Base-by-base conservation (phyloP, 2,797 vertebrate genomes). In the Oryzias sinensis region DNA sequence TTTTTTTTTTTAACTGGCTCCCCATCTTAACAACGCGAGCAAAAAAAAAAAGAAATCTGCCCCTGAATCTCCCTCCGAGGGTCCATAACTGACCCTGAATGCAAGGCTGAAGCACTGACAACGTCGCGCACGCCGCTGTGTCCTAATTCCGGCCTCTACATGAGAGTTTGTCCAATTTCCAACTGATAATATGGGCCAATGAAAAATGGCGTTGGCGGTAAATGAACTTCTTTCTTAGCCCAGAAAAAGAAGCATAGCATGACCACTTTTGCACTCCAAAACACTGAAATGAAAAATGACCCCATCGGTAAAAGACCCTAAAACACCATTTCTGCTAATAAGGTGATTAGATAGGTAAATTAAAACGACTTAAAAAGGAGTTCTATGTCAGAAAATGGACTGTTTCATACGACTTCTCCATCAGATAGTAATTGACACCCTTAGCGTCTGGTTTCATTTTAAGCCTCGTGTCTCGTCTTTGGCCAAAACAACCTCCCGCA, bases 101-200 rank as follows among this genome's bases (percentile, higher is more conserved):
- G 49, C 76, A 64, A 75, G 82, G 73, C 72, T 14, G 0, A n/a
- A 55, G 53, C 43, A 40, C 1, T 43, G 51, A 65, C 56, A 57
- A 37, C 57, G n/a, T n/a, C n/a, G 14, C 43, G 45, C 66, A 15
- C 25, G 47, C 68, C 49, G 50, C 53, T 2, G 29, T 61, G 69
- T 77, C 78, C 77, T 85, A 62, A 74, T 60, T 83, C 76, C 57
- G 33, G 72, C 76, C 74, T 52, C 1, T 72, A 72, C 73, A 68
- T 14, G 51, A 61, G 68, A 62, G 78, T 85, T 82, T 72, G 74
- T 80, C 80, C 65, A 68, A 78, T 79, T 82, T 66, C 74, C 79
- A 76, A 80, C 72, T 71, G 83, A 82, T 54, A 44, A 84, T 86
- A 84, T 18, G 62, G 59, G 49, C 56, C 70, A 56, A 83, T 79